Evolutionary conservation across 2,888 invertebrate species (phyloP), one percentile per base, ranked within the genome.

Genomic region (Lasioglossum marginatum): DNA sequence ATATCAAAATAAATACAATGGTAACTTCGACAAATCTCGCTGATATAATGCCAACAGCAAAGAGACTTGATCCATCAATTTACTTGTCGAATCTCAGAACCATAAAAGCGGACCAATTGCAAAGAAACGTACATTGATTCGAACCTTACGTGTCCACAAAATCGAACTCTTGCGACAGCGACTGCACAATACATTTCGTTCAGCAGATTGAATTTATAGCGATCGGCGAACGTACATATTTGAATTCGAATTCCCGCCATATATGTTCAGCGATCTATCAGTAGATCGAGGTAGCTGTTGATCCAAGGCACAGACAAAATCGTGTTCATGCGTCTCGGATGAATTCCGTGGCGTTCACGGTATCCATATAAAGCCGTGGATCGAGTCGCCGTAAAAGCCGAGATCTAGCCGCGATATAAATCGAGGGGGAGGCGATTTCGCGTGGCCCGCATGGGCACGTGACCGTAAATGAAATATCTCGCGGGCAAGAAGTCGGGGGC

Each of bases 391-490:
- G 43, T 72, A 57, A 73, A 72, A 83, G 76, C 52, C 66, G 76
- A 76, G 82, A 84, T 84, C 84, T 84, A 84, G 68, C 82, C 77
- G 72, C 77, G 83, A 73, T 85, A 82, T 66, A 40, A 16, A 83
- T 78, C 57, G 75, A 71, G 74, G 66, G 78, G 83, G 83, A 83
- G 72, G 78, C 57, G 79, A 83, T 85, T 85, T 85, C 85, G 83
- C 85, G 60, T 83, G 79, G 84, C 85, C 78, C 79, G 81, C 66
- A 73, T 70, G 71, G 79, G 63, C 86, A 70, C 86, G 85, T 85
- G 86, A 87, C 85, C 81, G 86, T 81, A 79, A 85, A 85, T 81
- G 86, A 86, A 86, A 79, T 87, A 87, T 85, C 79, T 81, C 70
- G 83, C 14, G 43, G 75, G 74, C 57, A 40, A 71, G 57, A 52